Conservation (phyloP, 2,888 invertebrate species). For the Sesia apiformis region DNA sequence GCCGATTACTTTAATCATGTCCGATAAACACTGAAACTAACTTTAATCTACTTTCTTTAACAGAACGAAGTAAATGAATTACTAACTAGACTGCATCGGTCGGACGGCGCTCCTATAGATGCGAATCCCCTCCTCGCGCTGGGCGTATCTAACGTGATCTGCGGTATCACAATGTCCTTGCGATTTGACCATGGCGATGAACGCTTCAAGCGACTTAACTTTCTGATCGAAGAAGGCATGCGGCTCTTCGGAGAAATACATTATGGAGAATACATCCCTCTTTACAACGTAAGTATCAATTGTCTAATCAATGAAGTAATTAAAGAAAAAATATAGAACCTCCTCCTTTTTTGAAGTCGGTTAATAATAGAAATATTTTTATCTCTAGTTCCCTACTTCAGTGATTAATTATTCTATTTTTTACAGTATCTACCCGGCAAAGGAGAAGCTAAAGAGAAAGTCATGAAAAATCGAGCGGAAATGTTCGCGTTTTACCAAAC, state of each 20-base stretch:
- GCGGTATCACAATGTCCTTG: constrained; percentile 91
- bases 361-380: too few relatives aligned
- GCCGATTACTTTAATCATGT: background rate
- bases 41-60: constrained; percentile 16
- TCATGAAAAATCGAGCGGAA: constrained; percentile 83
- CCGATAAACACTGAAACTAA: background rate
- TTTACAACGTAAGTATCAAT: constrained; percentile 72
- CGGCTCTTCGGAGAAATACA: constrained; percentile 87
- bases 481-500: constrained; percentile 90
- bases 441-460: constrained; percentile 75
- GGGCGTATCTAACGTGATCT: constrained; percentile 92
- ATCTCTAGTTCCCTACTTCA: constrained; percentile 16
- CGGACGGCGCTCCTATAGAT: constrained; percentile 81
- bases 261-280: constrained; percentile 88
- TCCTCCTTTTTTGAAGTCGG: background rate
- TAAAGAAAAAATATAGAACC: too few relatives aligned
- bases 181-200: constrained; percentile 86
- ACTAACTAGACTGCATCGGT: constrained; percentile 76
- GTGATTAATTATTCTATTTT: constrained; percentile 8
- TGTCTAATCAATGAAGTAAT: background rate
- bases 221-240: constrained; percentile 94
- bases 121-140: constrained; percentile 85
- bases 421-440: constrained; percentile 76
- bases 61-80: constrained; percentile 86
- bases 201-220: constrained; percentile 85